Base-by-base conservation (phyloP, 2,888 invertebrate genomes). In the Microctonus aethiopoides region DNA sequence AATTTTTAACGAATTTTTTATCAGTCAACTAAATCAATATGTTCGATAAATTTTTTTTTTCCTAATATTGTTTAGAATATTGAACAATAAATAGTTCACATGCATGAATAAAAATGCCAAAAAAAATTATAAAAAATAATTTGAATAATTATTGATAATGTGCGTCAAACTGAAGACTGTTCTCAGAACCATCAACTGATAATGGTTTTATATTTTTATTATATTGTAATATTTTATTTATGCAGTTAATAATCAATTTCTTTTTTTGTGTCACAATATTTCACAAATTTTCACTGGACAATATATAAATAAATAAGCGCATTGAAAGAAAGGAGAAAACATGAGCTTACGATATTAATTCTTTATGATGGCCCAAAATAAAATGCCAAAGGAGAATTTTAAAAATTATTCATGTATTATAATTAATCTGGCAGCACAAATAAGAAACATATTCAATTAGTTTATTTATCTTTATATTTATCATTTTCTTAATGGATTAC, bases 31-130 rank as follows among this genome's bases (percentile, higher is more conserved):
- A 63, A 29, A 32, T 32, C 32, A 52, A 52, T 63, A 63, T 62
- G 56, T 68, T 56, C 56, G 68, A 68, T 68, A 63, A 56, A 51
- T 54, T 41, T 41, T 24, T 63, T 36, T 60, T 26, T 57, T 56
- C 22, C 39, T 20, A 22, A 16, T 56, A 11, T 56, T 29, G 7
- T 22, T 56, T 29, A 26, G 26, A 39, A 63, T 34, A 26, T 62
- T 54, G 11, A 46, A 13, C 9, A 32, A 56, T 34, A n/a, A 61
- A 39, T 67, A 46, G 36, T 32, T 16, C 16, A 52, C 46, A 22
- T 39, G n/a, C 11, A 51, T 24, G 22, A 56, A 20, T 32, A 26
- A 54, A 24, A 39, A 68, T 54, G 41, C 16, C 56, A 68, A 67
- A 51, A 59, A 61, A 34, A 60, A 61, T 39, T 39, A 34, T 36